Evolutionary conservation across 1,140 invertebrate species (phyloP).

Genomic region (Homalodisca vitripennis): DNA sequence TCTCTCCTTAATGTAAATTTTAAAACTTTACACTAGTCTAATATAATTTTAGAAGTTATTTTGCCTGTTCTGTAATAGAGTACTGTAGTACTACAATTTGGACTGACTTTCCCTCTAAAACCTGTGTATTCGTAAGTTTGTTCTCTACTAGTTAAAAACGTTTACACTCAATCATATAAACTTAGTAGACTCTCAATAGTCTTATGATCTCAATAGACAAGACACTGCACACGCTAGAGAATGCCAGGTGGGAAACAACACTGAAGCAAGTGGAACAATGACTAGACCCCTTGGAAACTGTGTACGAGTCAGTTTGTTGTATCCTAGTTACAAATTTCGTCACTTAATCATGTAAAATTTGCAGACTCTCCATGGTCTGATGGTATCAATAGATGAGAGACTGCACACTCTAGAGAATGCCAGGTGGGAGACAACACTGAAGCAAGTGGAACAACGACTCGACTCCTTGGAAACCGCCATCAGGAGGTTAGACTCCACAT

Average conservation of each 20-base stretch:
- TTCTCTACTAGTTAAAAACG: no score
- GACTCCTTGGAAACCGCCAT: slow-evolving; percentile 14
- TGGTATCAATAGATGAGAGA: slow-evolving; percentile 14
- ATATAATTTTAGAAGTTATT: no score
- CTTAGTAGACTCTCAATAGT: not conserved
- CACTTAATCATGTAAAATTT: no score
- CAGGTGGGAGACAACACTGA: slow-evolving; percentile 20
- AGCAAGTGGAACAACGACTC: slow-evolving; percentile 5
- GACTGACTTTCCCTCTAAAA: no score
- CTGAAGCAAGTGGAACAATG: slow-evolving; percentile 4
- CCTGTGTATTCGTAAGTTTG: no score
- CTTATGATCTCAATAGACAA: slow-evolving; percentile 15
- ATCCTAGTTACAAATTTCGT: no score
- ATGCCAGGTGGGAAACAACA: slow-evolving; percentile 8
- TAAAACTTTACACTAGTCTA: no score
- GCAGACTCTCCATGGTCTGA: slow-evolving; percentile 9
- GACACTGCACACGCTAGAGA: not conserved
- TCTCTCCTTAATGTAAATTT: no score
- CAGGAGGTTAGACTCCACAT: slow-evolving; percentile 37
- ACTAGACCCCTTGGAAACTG: slow-evolving; percentile 17
- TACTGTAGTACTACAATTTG: no score
- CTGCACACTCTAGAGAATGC: not conserved
- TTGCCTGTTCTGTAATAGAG: no score
- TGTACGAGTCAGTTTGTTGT: no score
- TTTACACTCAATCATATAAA: no score